Evolutionary conservation across 2,797 vertebrate species (phyloP).

Genomic region (Etheostoma nigrum): DNA sequence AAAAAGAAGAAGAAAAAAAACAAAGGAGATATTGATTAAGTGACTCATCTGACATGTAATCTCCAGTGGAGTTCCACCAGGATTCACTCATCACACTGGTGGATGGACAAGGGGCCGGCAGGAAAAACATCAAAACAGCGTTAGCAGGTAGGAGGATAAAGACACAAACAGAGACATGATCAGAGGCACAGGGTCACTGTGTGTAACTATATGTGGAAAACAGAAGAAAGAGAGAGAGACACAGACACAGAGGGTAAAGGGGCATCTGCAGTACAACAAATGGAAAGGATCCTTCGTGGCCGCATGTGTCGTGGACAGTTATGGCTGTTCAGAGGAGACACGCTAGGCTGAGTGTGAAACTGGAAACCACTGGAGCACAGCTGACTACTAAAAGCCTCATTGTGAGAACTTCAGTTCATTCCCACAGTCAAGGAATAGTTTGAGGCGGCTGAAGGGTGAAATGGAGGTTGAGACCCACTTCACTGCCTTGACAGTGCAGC

Average conservation of each 20-base stretch:
- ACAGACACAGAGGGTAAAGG: not conserved
- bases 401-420: conserved; percentile 74
- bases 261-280: conserved; percentile 25
- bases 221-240: conserved; percentile 14
- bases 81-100: conserved; percentile 52
- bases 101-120: conserved; percentile 22
- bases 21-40: conserved; percentile 55
- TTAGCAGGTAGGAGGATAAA: conserved; percentile 31
- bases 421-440: conserved; percentile 66
- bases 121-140: conserved; percentile 52
- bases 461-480: conserved; percentile 57
- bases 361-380: conserved; percentile 82
- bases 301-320: conserved; percentile 65
- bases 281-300: conserved; percentile 46
- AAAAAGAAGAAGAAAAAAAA: not conserved
- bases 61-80: conserved; percentile 52
- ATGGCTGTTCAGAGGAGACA: conserved; percentile 78
- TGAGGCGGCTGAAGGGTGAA: conserved; percentile 59
- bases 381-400: conserved; percentile 82
- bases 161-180: conserved; percentile 62
- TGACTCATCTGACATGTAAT: conserved; percentile 61
- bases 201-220: conserved; percentile 44
- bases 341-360: conserved; percentile 85
- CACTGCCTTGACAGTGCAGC: conserved; percentile 38
- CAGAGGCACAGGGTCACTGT: conserved; percentile 38